Evolutionary conservation across 2,888 invertebrate genomes (phyloP), one percentile per base, ranked within the genome.

Genomic region (Rhamnusium bicolor): DNA sequence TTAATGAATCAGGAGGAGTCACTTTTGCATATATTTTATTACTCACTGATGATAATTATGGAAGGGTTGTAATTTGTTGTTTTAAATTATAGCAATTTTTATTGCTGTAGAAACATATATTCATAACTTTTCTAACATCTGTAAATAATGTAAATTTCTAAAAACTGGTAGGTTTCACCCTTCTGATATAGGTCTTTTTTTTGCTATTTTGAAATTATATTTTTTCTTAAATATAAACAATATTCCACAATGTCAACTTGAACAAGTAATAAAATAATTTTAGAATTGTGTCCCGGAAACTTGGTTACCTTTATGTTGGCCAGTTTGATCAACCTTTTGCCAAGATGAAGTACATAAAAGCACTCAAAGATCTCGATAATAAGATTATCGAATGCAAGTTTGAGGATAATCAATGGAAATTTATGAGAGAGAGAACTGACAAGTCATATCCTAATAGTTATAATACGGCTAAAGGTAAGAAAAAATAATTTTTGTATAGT

Each of bases 361-460:
- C 92, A 0, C 85, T 98, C 4, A 93, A 93, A 81, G 92, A 94
- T 46, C 89, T 96, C 62, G 92, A 99, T 89, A 94, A 95, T 83
- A 98, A 98, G 89, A 99, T 99, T 71, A 92, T 99, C 63, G 99
- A 99, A 89, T 99, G 99, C 88, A 94, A 93, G 82, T 93, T 89
- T 83, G 95, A 96, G 75, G 91, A 93, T 77, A 90, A 92, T 46
- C 90, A 92, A 78, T 99, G 99, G 99, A 91, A 93, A 65, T 98
- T 96, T 86, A 96, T 99, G 96, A 91, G 99, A 71, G 96, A 98
- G 86, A 90, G 99, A 79, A 97, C 96, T 0, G 99, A 99, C 88
- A 99, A 99, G 89, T 96, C 97, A 0, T 96, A 93, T 87, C 98
- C 99, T 0, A 99, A 99, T 88, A 94, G 95, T 79, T 93, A 87